Evolutionary conservation across 2,888 invertebrate genomes (phyloP), one percentile per base, ranked within the genome.

Genomic region (Agonum fuliginosum): DNA sequence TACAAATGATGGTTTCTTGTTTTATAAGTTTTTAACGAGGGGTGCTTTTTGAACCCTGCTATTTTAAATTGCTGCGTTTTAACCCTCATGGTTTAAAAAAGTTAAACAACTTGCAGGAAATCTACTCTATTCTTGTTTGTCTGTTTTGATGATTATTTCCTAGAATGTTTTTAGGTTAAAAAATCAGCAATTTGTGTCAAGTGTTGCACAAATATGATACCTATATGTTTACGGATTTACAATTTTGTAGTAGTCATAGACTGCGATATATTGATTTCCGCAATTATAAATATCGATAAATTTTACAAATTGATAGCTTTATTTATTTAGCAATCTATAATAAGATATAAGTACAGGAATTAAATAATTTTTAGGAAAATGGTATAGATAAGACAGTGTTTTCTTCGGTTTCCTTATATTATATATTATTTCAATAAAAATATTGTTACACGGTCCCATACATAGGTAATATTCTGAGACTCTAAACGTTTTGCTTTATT

Each of bases 1-100:
- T 67, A 67, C 67, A 67, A 67, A 67, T 67, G 67, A 67, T 67
- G 67, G 67, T 67, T 67, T 67, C 67, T 67, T 67, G 67, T 67
- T 67, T 67, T 62, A 62, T 62, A 62, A 62, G 58, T 62, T 62
- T 62, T 62, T 62, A 62, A 62, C 58, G 58, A 62, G 58, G 30
- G 58, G 30, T 17, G 27, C 4, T 30, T 62, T 62, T 62, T 30
- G 2, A 17, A 30, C 17, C 58, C 58, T 54, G 24, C 30, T 62
- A 30, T 62, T 62, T 62, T 62, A 62, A 62, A 62, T 62, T 62
- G 30, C 58, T 17, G 30, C 3, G 30, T 62, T 62, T 62, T 62
- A 30, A 12, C 22, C 58, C 8, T 30, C 19, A 14, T 24, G 14
- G n/a, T 58, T n/a, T 30, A 4, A 17, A 6, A n/a, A 14, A 62